These are phyloP conservation scores for Microplitis mediator DNA, from an alignment of 1,140 invertebrate species.

Conservation along the genomic window DNA sequence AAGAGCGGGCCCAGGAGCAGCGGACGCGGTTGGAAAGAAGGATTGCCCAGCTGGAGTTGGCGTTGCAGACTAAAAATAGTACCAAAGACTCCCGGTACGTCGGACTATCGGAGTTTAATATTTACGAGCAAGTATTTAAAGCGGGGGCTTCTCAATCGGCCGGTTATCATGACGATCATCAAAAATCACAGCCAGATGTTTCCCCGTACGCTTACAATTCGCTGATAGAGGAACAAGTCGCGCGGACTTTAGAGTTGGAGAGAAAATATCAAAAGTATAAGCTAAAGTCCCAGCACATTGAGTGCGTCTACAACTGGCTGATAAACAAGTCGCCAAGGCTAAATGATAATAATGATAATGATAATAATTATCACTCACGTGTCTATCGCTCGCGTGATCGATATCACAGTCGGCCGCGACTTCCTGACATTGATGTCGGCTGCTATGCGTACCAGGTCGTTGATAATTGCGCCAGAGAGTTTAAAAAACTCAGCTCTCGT, in stretches of 20 bases:
- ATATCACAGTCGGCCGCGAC: background rate
- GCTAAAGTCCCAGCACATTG: constrained; percentile 1
- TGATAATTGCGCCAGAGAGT: constrained; percentile 36
- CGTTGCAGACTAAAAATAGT: constrained; percentile 42
- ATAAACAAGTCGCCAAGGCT: constrained; percentile 3
- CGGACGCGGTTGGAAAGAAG: constrained; percentile 68
- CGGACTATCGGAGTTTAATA: background rate
- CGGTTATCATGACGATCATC: background rate
- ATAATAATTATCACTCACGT: constrained; percentile 1
- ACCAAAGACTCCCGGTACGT: constrained; percentile 48
- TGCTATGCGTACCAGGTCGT: constrained; percentile 3
- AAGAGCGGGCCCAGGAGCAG: constrained; percentile 65
- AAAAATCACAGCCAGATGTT: background rate
- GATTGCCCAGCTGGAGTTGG: constrained; percentile 66
- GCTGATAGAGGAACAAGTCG: background rate
- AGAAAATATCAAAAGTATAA: constrained; percentile 15
- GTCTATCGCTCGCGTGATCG: constrained; percentile 16
- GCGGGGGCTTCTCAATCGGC: background rate
- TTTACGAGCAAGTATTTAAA: background rate
- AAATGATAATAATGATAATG: background rate
- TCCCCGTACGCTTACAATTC: background rate
- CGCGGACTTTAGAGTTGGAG: background rate
- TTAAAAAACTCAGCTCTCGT: background rate
- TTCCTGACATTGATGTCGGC: background rate
- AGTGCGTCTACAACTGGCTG: constrained; percentile 35